Evolutionary conservation across 2,113 vertebrate species (phyloP), one percentile per base, ranked within the genome.

Genomic region (Eidolon helvum): DNA sequence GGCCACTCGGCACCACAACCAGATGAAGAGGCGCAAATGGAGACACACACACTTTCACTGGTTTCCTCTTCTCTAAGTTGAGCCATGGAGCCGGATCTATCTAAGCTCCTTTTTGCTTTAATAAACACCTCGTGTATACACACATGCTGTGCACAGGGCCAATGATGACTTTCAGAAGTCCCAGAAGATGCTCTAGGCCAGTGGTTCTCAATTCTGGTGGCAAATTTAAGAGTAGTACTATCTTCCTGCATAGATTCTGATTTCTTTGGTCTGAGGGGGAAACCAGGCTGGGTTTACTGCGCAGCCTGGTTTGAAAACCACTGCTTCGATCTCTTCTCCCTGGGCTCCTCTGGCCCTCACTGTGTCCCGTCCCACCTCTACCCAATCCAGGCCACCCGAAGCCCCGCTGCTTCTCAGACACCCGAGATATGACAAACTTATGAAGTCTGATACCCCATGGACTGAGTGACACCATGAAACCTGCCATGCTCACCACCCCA

Each of bases 401-500:
- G 50, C 65, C 30, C 30, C 84, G 24, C 38, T 71, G 53, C 77
- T 83, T 69, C 45, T 50, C 19, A 10, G 68, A 48, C 22, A 48
- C 50, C 28, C 35, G 22, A 43, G 72, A 90, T 28, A 59, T 3
- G 7, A 55, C 21, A 48, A 80, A 35, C 33, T 40, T 12, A 66
- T 2, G 45, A 88, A 85, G 65, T n/a, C 78, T 43, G 4, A 16
- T 11, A 26, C 22, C 48, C 89, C 14, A 55, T 33, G 79, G 63
- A 35, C 68, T 55, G 48, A 48, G 48, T 7, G 18, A 59, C 50
- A 65, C 48, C 16, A 24, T 4, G 12, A 1, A 65, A 57, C 28
- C 68, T 33, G 12, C 24, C 53, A 65, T 19, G 97, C 97, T 98
- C 77, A 98, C 98, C 97, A 71, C 57, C 50, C 94, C 97, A 74